Evolutionary conservation across 2,888 invertebrate species (phyloP).

Genomic region (Vanessa cardui): DNA sequence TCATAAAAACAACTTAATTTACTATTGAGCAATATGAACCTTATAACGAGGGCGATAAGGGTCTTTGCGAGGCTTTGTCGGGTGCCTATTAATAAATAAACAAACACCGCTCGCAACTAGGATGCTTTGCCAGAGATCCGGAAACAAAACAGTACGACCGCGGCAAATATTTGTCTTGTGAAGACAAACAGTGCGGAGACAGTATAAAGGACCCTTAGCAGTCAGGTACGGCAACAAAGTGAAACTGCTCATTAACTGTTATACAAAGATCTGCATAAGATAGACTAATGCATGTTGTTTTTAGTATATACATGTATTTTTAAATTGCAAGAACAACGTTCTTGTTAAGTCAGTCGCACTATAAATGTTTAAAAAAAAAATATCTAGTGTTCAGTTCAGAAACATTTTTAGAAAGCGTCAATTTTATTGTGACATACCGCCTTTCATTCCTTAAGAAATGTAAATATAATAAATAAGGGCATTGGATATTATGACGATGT

Average conservation of each 20-base stretch:
- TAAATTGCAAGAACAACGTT: neutral
- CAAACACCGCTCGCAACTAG: slow-evolving; percentile 27
- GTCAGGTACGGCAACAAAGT: slow-evolving; percentile 28
- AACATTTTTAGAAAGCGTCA: neutral
- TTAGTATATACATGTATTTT: neutral
- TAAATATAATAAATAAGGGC: neutral
- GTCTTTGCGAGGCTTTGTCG: slow-evolving; percentile 10
- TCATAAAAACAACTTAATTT: neutral
- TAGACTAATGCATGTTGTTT: slow-evolving; percentile 12
- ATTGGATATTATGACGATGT: neutral
- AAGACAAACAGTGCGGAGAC: slow-evolving; percentile 25
- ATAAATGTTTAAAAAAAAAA: too few species aligned
- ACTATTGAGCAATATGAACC: neutral
- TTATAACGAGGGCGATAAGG: neutral
- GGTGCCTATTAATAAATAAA: slow-evolving; percentile 16
- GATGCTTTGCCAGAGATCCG: slow-evolving; percentile 27
- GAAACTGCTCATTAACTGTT: slow-evolving; percentile 32
- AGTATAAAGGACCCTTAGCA: slow-evolving; percentile 22
- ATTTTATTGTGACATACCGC: neutral
- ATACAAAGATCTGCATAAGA: slow-evolving; percentile 21
- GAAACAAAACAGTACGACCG: slow-evolving; percentile 33
- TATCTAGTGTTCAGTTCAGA: too few species aligned
- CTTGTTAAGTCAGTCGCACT: neutral
- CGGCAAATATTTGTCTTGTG: slow-evolving; percentile 38
- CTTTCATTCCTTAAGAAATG: neutral